Evolutionary conservation across 1,140 invertebrate species (phyloP), one percentile per base, ranked within the genome.

Genomic region (Dufourea novaeangliae): DNA sequence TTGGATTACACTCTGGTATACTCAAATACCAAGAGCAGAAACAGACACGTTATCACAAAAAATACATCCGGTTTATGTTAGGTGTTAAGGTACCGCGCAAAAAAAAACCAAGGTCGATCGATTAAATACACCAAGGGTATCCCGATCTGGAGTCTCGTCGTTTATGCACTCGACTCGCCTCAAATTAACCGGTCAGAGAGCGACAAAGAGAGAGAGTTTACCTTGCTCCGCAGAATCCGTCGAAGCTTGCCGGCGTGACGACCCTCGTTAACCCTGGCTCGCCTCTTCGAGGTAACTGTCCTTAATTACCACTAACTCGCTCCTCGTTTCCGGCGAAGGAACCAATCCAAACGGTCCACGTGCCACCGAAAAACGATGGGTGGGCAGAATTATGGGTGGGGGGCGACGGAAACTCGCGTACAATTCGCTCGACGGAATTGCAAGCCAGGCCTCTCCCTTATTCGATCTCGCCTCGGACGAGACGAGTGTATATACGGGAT

Each of bases 201-300:
- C n/a, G n/a, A n/a, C n/a, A n/a, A n/a, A 50, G 46, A 50, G 46
- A 46, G 41, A 50, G 59, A 80, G 83, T 88, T 86, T 81, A 80
- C 80, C 84, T 82, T 84, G 85, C 83, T 78, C 85, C 86, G 84
- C 80, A 80, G 64, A 84, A 84, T 79, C 84, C 83, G 83, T 82
- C 80, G 69, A 73, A 75, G 76, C 82, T 84, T 82, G 80, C 67
- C 82, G 27, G 69, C 79, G 75, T 84, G 85, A 83, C 84, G 86
- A 84, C 78, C 83, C 87, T 88, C 87, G 87, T 89, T 88, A 88
- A 89, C 87, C 82, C 86, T 85, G 85, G 72, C 78, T 86, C 78
- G 69, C 63, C 74, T 79, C 50, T 44, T 75, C 76, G 59, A 50
- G 71, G 63, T 63, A 74, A 83, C 82, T 2, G 68, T 77, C 84